Evolutionary conservation across 2,888 invertebrate species (phyloP), one percentile per base, ranked within the genome.

Genomic region (Yponomeuta plumbellus): DNA sequence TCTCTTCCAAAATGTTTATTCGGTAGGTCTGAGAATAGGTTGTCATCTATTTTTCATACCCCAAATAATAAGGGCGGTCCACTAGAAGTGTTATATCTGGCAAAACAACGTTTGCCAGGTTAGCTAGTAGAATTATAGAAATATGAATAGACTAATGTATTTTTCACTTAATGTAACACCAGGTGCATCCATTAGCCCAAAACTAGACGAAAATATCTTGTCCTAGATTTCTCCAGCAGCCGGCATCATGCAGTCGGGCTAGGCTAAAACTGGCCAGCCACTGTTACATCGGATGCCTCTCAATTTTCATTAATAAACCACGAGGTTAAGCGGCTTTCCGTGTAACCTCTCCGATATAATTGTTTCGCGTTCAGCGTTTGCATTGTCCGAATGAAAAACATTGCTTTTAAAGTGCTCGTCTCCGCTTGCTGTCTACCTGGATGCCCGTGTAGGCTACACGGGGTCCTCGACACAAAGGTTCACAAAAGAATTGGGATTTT

Each of bases 221-320:
- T 85, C 87, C 90, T 77, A 89, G 85, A 88, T 90, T 78, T 61
- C 44, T 13, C 78, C 34, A 63, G 23, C 23, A 40, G 63, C 44
- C 21, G 44, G 21, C 23, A 8, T 74, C 66, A 67, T 66, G 67
- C 69, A 69, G 74, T 79, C 77, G 78, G 79, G 78, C 78, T 80
- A 74, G 76, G 78, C 86, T 86, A 89, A 85, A 88, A 80, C 79
- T 79, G 80, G 76, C 76, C 67, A 69, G 72, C 13, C 34, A 21
- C 71, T 71, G 81, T 80, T 80, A 84, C 86, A 86, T 74, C 78
- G 79, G 76, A 83, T 84, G 87, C 85, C 91, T 78, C 84, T 91
- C 89, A 90, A 90, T 90, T 91, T 88, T 89, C 90, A 91, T 90
- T 91, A 91, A 84, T 85, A 84, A 79, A 79, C 82, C 81, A 83